A percentile compares a stretch with the other conserved stretches of the same genome.
phyloP scores from a whole-genome alignment of 2,113 vertebrate genomes.

The Thinocorus orbignyianus region DNA sequence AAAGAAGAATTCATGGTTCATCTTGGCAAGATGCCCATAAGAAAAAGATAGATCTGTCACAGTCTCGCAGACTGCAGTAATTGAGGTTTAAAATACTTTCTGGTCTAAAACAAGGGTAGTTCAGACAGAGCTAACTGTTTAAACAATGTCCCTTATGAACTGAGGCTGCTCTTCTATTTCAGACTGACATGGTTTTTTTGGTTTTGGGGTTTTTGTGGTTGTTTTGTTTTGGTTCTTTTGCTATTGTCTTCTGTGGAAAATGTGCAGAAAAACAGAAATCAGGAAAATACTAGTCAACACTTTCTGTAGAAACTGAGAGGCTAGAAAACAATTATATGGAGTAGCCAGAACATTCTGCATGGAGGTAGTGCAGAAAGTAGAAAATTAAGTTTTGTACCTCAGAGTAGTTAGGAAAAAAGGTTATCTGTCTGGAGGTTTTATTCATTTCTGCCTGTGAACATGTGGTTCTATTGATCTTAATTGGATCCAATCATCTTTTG shows the following conservation, averaged over 20 bases:
- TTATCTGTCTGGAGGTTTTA: not conserved
- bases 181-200: not conserved
- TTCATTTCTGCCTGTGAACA: not conserved
- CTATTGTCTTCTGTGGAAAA: constrained; percentile 14
- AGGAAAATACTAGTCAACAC: not conserved
- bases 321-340: not conserved
- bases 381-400: not conserved
- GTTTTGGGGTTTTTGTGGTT: not conserved
- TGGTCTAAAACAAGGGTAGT: constrained; percentile 54
- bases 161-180: constrained; percentile 41
- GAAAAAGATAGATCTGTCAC: constrained; percentile 69
- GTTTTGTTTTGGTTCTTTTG: not conserved
- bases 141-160: constrained; percentile 52
- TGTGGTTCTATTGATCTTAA: not conserved
- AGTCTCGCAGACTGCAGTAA: constrained; percentile 68
- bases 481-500: not conserved
- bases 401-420: not conserved
- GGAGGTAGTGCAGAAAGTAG: not conserved
- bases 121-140: constrained; percentile 69
- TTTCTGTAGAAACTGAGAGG: not conserved
- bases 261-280: not conserved
- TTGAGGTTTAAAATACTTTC: constrained; percentile 74
- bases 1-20: constrained; percentile 48
- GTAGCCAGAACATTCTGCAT: not conserved
- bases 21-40: constrained; percentile 66